phyloP scores from a whole-genome alignment of 2,888 invertebrate species.

The Drepana falcataria region DNA sequence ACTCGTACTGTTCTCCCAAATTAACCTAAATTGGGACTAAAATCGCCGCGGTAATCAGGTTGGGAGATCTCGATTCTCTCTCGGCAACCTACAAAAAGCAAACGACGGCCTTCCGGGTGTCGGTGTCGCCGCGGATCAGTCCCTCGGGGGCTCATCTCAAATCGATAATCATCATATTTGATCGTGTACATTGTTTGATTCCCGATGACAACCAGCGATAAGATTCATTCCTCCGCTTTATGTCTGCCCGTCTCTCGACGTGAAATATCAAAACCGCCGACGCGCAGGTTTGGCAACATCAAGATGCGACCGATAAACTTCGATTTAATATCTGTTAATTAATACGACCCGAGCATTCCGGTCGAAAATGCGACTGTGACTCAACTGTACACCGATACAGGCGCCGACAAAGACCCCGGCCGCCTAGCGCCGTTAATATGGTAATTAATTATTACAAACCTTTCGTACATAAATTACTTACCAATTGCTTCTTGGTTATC shows the following conservation, averaged over 20 bases:
- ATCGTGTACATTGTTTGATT: constrained; percentile 72
- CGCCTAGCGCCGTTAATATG: constrained; percentile 72
- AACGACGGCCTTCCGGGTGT: constrained; percentile 30
- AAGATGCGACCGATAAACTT: constrained; percentile 74
- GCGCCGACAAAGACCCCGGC: constrained; percentile 68
- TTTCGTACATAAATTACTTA: constrained; percentile 61
- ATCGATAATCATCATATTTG: constrained; percentile 65
- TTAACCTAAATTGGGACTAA: constrained; percentile 52
- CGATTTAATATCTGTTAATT: constrained; percentile 77
- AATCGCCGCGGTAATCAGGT: constrained; percentile 32
- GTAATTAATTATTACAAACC: constrained; percentile 76
- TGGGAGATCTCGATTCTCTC: constrained; percentile 26
- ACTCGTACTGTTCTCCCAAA: constrained; percentile 49
- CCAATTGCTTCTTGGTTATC: constrained; percentile 45
- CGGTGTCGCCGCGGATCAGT: constrained; percentile 22
- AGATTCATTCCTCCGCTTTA: constrained; percentile 53
- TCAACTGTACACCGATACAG: constrained; percentile 65
- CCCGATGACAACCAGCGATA: constrained; percentile 70
- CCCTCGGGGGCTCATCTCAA: constrained; percentile 39
- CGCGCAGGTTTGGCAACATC: constrained; percentile 72
- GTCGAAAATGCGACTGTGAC: constrained; percentile 67
- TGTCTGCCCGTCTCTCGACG: constrained; percentile 43
- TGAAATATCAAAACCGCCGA: constrained; percentile 61
- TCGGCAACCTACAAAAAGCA: constrained; percentile 13
- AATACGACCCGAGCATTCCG: constrained; percentile 73